Evolutionary conservation across 2,888 invertebrate genomes (phyloP), one percentile per base, ranked within the genome.

Genomic region (Thysanoteuthis rhombus): DNA sequence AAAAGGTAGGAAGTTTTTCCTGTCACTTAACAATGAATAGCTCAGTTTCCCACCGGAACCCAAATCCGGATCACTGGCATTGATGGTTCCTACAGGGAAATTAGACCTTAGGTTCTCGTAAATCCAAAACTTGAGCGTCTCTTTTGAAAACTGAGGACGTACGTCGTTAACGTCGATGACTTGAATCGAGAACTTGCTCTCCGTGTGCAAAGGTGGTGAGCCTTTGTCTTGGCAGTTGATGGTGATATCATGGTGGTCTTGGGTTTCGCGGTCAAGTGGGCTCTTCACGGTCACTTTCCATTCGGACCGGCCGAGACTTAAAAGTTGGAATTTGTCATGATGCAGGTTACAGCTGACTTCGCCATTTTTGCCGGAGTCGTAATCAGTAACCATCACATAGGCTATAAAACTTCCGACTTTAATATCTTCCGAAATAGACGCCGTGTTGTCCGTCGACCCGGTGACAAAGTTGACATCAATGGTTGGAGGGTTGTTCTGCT

Each of bases 51-150:
- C 75, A 16, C 75, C 75, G 19, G 75, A 1, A n/a, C 75, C 75
- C n/a, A 93, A 52, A 93, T 94, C 94, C 32, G 47, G 89, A 75
- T 95, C 95, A 38, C 25, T 42, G 0, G 94, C 94, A 32, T 92
- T 93, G 19, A 95, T 39, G 42, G 92, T 75, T 32, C 94, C 95
- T 40, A 94, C 93, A 28, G 58, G 90, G 28, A 92, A 91, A 12
- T 94, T 94, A 75, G 89, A 89, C 45, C 47, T 58, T 42, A 89
- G 39, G 89, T 94, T 92, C 42, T 94, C 94, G 39, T 36, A 39
- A 28, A 94, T 90, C 42, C 45, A 90, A 52, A 94, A 89, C 75
- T 75, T 75, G 16, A 75, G n/a, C 75, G n/a, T n/a, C 75, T 75
- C 75, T 16, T 75, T 75, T 75, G 75, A 36, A 19, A 75, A 75